Conservation (phyloP, 53 echinoderm and acorn worm genomes). For the Antedon mediterranea region DNA sequence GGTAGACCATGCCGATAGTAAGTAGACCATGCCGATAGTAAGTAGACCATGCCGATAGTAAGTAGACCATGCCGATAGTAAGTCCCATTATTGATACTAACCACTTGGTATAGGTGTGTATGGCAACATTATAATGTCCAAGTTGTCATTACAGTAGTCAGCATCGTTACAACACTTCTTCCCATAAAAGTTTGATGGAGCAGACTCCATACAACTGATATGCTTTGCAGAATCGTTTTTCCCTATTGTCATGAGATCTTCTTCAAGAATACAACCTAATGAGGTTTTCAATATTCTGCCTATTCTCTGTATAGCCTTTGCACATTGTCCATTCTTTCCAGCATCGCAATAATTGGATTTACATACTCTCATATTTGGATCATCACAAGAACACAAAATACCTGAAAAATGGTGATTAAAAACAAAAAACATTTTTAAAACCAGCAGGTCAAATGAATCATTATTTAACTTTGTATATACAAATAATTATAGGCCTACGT, state of each 20-base stretch:
- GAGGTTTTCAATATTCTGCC: not conserved
- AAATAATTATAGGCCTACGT: no score
- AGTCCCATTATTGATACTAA: not conserved
- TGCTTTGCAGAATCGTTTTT: not conserved
- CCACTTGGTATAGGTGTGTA: slow-evolving; percentile 5
- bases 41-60: no score
- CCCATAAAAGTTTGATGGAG: not conserved
- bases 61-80: no score
- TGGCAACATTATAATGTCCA: slow-evolving; percentile 7
- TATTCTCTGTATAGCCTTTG: not conserved
- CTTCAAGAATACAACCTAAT: not conserved
- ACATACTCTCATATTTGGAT: not conserved
- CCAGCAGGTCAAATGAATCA: no score
- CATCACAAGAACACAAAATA: not conserved
- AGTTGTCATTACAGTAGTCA: slow-evolving; percentile 38
- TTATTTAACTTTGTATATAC: no score
- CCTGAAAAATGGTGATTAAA: not conserved
- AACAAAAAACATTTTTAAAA: no score
- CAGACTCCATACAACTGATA: not conserved
- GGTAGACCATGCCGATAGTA: no score
- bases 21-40: no score
- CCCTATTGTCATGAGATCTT: not conserved
- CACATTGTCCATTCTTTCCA: not conserved
- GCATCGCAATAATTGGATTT: not conserved
- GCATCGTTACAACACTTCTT: slow-evolving; percentile 20